phyloP scores from a whole-genome alignment of 2,113 vertebrate genomes.

The Lophius piscatorius region DNA sequence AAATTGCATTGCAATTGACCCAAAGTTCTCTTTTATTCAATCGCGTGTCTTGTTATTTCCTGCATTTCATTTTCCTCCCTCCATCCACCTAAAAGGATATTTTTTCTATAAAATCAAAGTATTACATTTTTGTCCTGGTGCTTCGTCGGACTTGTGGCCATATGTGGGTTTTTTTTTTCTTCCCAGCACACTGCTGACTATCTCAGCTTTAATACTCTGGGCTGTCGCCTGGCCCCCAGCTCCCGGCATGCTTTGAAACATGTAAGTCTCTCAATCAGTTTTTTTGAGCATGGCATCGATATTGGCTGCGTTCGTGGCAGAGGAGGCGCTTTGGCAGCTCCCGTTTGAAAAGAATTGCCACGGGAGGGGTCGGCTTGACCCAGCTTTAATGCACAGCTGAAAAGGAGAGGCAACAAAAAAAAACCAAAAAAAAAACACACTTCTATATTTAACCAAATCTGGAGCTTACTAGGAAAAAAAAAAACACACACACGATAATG shows the following conservation, averaged over 20 bases:
- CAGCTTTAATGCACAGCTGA: slow-evolving; percentile 80
- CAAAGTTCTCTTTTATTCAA: background rate
- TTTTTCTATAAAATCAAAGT: slow-evolving; percentile 5
- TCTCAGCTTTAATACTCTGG: slow-evolving; percentile 81
- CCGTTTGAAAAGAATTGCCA: slow-evolving; percentile 75
- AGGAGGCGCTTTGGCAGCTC: slow-evolving; percentile 80
- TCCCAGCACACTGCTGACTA: slow-evolving; percentile 72
- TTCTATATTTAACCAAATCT: slow-evolving; percentile 86
- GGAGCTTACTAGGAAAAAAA: slow-evolving; percentile 77
- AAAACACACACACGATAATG: slow-evolving; percentile 84
- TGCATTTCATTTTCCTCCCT: background rate
- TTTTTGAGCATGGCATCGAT: slow-evolving; percentile 81
- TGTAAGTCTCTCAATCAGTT: slow-evolving; percentile 84
- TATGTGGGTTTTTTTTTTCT: slow-evolving; percentile 66
- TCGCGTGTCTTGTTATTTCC: background rate
- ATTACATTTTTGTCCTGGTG: too few species aligned
- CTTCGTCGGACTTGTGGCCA: slow-evolving; percentile 53
- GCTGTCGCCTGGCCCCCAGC: slow-evolving; percentile 79
- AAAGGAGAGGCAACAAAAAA: slow-evolving; percentile 74
- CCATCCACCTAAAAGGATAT: background rate
- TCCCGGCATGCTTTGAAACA: slow-evolving; percentile 85
- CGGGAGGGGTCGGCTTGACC: slow-evolving; percentile 80
- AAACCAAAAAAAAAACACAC: slow-evolving; percentile 30
- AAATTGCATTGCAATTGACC: slow-evolving; percentile 1
- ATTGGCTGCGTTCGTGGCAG: slow-evolving; percentile 79